Percentiles rank a stretch among this genome's conserved stretches.
These are phyloP conservation scores for Caprella mutica DNA, from an alignment of 2,888 invertebrate genomes.

Conservation along the genomic window DNA sequence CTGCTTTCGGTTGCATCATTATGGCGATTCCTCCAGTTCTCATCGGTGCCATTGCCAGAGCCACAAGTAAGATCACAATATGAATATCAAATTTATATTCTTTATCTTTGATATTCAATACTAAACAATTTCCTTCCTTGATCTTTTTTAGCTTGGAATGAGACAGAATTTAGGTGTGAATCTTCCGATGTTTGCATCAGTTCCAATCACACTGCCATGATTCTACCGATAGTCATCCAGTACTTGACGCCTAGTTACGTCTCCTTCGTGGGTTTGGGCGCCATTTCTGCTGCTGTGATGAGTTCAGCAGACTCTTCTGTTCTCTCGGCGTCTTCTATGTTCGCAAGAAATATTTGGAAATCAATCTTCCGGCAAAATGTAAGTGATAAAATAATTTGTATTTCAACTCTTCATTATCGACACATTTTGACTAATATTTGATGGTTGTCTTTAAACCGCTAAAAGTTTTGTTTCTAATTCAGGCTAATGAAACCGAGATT, in stretches of 20 bases:
- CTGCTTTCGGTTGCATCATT: constrained; percentile 85
- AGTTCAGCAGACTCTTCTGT: constrained; percentile 98
- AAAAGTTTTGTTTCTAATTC: constrained; percentile 19
- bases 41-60: constrained; percentile 92
- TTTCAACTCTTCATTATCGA: too few species aligned
- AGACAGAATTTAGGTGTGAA: constrained; percentile 63
- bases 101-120: neutral
- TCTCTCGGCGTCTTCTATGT: constrained; percentile 96
- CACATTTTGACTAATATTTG: too few species aligned
- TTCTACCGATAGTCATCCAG: constrained; percentile 84
- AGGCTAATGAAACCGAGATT: constrained; percentile 95
- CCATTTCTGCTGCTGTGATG: constrained; percentile 98
- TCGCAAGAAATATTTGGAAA: constrained; percentile 96
- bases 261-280: constrained; percentile 94
- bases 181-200: constrained; percentile 37
- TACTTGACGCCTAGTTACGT: constrained; percentile 91
- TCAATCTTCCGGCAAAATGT: constrained; percentile 86
- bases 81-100: neutral
- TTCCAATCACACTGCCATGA: constrained; percentile 67
- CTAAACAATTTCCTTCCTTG: neutral
- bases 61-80: too few species aligned
- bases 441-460: too few species aligned
- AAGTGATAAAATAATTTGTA: too few species aligned
- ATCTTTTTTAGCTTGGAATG: constrained; percentile 75
- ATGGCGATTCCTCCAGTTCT: constrained; percentile 96